These are phyloP conservation scores for Drosophila mulleri DNA, from an alignment of 2,888 invertebrate genomes.

Conservation along the genomic window DNA sequence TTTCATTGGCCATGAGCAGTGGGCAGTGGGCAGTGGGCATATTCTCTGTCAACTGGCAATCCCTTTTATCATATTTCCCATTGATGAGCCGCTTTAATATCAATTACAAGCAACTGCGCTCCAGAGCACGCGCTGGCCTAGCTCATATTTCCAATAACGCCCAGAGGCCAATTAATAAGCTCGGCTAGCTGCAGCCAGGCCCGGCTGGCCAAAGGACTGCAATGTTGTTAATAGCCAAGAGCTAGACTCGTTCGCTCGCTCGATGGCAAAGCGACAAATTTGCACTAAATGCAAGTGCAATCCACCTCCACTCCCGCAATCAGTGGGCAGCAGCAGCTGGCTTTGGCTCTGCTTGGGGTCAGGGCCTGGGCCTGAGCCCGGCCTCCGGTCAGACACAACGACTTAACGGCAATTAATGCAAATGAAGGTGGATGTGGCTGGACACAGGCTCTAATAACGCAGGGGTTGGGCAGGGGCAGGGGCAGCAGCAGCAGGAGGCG, in stretches of 20 bases:
- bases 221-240: slow-evolving; percentile 68
- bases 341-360: not conserved
- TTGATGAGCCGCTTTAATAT: slow-evolving; percentile 50
- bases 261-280: slow-evolving; percentile 60
- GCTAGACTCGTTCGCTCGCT: slow-evolving; percentile 27
- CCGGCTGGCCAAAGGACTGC: slow-evolving; percentile 14
- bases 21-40: too few relatives aligned
- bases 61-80: not conserved
- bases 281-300: slow-evolving; percentile 68
- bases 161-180: slow-evolving; percentile 66
- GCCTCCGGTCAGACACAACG: slow-evolving; percentile 42
- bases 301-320: not conserved
- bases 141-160: slow-evolving; percentile 75
- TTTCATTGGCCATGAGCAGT: not conserved
- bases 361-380: not conserved
- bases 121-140: slow-evolving; percentile 38
- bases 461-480: too few relatives aligned
- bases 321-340: not conserved
- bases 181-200: not conserved
- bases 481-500: too few relatives aligned
- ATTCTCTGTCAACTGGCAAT: slow-evolving; percentile 1
- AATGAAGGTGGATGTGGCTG: slow-evolving; percentile 67
- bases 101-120: slow-evolving; percentile 57
- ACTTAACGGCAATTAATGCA: slow-evolving; percentile 79
- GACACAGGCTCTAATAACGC: slow-evolving; percentile 18